Evolutionary conservation across 2,888 invertebrate genomes (phyloP).

Genomic region (Drepanosiphum platanoidis): DNA sequence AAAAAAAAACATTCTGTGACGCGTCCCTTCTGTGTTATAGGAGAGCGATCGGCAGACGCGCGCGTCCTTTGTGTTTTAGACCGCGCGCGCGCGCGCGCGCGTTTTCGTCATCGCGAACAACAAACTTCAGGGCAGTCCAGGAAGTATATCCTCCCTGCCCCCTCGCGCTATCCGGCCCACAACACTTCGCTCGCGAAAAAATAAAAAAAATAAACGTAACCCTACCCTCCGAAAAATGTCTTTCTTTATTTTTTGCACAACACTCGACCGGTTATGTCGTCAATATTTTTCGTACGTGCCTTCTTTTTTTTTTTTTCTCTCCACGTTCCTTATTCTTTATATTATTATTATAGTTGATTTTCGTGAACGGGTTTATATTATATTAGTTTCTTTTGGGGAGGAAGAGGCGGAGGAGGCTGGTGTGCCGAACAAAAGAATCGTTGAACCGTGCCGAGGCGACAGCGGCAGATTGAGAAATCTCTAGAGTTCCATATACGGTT

Average conservation of each 20-base stretch:
- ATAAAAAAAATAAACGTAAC: background rate
- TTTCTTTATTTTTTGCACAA: conserved; percentile 9
- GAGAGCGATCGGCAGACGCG: no score
- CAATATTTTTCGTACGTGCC: conserved; percentile 27
- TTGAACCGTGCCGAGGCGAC: conserved; percentile 41
- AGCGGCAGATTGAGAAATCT: conserved; percentile 30
- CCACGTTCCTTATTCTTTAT: no score
- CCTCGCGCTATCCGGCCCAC: background rate
- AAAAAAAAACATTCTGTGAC: background rate
- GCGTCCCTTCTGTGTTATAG: background rate
- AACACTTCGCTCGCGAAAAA: background rate
- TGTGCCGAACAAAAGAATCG: conserved; percentile 54
- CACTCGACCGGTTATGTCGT: conserved; percentile 46
- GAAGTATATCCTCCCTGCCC: background rate
- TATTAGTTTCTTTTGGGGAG: background rate
- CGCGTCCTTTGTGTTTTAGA: background rate
- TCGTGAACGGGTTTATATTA: conserved; percentile 40
- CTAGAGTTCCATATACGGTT: background rate
- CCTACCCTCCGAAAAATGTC: background rate
- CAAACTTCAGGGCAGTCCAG: background rate
- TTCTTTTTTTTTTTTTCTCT: background rate
- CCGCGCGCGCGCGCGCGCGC: background rate
- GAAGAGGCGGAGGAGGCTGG: background rate
- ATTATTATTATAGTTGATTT: conserved; percentile 37
- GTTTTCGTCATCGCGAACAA: background rate